Evolutionary conservation across 2,888 invertebrate genomes (phyloP).

Genomic region (Eupithecia pulchellata): DNA sequence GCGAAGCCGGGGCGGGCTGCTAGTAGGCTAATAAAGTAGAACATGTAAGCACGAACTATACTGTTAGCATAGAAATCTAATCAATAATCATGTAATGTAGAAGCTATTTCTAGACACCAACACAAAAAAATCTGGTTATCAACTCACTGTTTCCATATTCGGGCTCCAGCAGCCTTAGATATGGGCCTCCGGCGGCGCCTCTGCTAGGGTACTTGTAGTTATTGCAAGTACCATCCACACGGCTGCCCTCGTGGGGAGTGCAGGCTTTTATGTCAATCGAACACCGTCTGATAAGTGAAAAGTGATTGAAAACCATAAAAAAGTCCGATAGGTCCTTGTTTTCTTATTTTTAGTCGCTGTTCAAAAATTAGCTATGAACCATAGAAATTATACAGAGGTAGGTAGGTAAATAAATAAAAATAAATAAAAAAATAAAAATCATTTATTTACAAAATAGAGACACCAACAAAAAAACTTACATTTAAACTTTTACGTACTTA

Average conservation of each 20-base stretch:
- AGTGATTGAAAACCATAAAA: neutral
- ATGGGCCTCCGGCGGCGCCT: constrained; percentile 68
- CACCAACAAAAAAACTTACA: too few species aligned
- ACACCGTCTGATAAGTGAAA: constrained; percentile 55
- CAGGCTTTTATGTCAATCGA: constrained; percentile 63
- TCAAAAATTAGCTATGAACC: neutral
- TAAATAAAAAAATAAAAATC: too few species aligned
- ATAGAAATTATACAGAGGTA: neutral
- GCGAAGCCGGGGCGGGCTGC: too few species aligned
- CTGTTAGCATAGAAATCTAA: too few species aligned
- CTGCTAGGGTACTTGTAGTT: constrained; percentile 64
- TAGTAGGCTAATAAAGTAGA: too few species aligned
- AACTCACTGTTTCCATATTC: constrained; percentile 62
- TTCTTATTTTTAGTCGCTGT: neutral
- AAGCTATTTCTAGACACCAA: neutral
- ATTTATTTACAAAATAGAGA: too few species aligned
- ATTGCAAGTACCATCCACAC: constrained; percentile 72
- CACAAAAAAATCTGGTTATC: neutral
- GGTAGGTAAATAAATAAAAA: too few species aligned
- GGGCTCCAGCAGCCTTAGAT: constrained; percentile 63
- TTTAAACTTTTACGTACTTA: too few species aligned
- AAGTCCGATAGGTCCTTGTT: neutral
- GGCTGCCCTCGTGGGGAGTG: constrained; percentile 68
- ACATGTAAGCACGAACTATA: too few species aligned
- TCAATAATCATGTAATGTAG: too few species aligned